These are phyloP conservation scores for Holcopasites calliopsidis DNA, from an alignment of 1,140 invertebrate genomes.

Conservation along the genomic window DNA sequence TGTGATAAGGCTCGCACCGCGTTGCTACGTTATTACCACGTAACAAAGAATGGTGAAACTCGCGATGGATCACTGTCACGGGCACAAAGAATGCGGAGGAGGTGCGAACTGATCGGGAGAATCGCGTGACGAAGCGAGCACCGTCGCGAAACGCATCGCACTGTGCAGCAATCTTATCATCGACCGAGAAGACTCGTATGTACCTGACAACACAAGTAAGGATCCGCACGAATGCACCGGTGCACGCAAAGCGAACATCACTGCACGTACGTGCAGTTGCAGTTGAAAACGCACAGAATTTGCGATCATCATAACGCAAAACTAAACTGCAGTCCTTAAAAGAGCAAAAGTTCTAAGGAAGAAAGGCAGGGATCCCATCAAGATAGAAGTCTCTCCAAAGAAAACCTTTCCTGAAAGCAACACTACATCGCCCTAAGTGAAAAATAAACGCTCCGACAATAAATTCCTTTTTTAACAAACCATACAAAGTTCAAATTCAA, in stretches of 20 bases:
- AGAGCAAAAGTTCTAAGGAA: too few species aligned
- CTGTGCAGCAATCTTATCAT: slow-evolving; percentile 13
- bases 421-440: too few species aligned
- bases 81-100: background rate
- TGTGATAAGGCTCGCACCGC: too few species aligned
- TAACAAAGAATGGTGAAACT: background rate
- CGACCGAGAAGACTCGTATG: background rate
- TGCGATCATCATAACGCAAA: too few species aligned
- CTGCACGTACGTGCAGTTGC: too few species aligned
- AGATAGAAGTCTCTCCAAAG: too few species aligned
- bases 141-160: background rate
- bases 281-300: background rate
- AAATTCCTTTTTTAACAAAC: too few species aligned
- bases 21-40: background rate
- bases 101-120: background rate
- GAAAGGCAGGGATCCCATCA: too few species aligned
- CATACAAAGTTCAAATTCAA: too few species aligned
- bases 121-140: slow-evolving; percentile 1
- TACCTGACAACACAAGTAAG: slow-evolving; percentile 10
- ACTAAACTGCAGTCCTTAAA: too few species aligned
- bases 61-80: slow-evolving; percentile 5
- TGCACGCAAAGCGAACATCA: background rate
- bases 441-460: too few species aligned
- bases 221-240: background rate
- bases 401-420: too few species aligned